Conservation (phyloP, 2,113 vertebrate species). For the Speoplatyrhinus poulsoni region DNA sequence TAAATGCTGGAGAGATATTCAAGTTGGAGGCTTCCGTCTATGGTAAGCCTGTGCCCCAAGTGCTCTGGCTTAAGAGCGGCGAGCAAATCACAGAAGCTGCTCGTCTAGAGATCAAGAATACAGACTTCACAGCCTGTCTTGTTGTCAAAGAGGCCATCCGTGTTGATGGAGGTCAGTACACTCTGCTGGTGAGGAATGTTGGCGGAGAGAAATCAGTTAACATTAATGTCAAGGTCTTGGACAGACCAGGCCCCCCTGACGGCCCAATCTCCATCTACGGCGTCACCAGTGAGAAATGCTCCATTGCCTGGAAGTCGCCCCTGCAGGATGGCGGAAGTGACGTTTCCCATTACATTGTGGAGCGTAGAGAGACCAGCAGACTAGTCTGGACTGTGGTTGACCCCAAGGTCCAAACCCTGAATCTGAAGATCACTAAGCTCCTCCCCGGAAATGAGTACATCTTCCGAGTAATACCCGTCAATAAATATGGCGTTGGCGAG, state of each 20-base stretch:
- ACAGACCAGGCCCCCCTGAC: conserved; percentile 94
- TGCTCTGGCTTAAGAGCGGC: conserved; percentile 88
- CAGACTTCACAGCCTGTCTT: conserved; percentile 87
- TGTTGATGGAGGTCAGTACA: conserved; percentile 91
- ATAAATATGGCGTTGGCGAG: conserved; percentile 95
- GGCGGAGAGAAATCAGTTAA: conserved; percentile 90
- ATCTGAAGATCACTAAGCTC: conserved; percentile 93
- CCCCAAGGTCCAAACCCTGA: conserved; percentile 88
- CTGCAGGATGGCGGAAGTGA: conserved; percentile 93
- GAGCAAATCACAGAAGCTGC: conserved; percentile 84
- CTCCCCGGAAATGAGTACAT: conserved; percentile 96
- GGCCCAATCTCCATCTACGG: conserved; percentile 88
- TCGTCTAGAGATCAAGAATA: conserved; percentile 89
- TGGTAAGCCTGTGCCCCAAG: conserved; percentile 91
- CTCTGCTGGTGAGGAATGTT: conserved; percentile 89
- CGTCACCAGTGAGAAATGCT: conserved; percentile 90
- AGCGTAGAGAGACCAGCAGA: conserved; percentile 96
- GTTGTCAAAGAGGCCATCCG: conserved; percentile 90
- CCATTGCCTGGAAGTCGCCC: conserved; percentile 91
- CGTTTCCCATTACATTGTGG: conserved; percentile 91
- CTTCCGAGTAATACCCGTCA: conserved; percentile 96
- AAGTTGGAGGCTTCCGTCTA: conserved; percentile 86
- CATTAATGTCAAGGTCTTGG: conserved; percentile 91
- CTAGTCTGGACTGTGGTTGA: conserved; percentile 95
- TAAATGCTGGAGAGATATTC: conserved; percentile 92